A percentile compares a stretch with the other conserved stretches of the same genome.
These are phyloP conservation scores for Morelia viridis DNA, from an alignment of 2,797 vertebrate species.

Conservation along the genomic window DNA sequence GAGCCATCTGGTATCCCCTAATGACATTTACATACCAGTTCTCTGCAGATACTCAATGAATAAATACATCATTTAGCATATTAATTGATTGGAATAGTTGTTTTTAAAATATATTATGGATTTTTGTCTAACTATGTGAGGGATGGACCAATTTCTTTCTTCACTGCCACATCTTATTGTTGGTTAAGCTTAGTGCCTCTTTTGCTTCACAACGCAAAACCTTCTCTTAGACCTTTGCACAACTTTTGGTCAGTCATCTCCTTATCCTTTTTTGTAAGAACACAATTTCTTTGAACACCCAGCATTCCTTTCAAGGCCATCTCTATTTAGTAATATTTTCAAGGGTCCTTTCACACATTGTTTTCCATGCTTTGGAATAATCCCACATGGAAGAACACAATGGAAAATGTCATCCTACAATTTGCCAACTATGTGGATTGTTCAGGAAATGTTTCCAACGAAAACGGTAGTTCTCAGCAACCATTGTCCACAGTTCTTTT, in stretches of 20 bases:
- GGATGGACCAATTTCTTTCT: background rate
- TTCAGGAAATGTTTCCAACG: background rate
- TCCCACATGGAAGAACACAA: background rate
- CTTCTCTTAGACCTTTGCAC: accelerated
- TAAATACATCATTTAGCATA: slow-evolving; percentile 6
- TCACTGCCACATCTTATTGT: slow-evolving; percentile 26
- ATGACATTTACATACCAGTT: slow-evolving; percentile 24
- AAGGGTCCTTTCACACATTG: background rate
- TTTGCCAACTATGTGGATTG: background rate
- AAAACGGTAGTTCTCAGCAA: background rate
- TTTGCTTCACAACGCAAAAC: background rate
- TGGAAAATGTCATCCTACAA: background rate
- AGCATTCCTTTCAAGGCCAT: background rate
- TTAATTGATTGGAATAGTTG: background rate
- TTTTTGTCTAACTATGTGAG: background rate
- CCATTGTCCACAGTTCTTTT: background rate
- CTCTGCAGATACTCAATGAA: slow-evolving; percentile 23
- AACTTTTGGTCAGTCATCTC: background rate
- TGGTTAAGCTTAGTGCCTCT: slow-evolving; percentile 41
- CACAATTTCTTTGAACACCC: background rate
- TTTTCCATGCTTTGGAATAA: background rate
- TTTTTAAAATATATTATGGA: background rate
- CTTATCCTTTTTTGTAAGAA: background rate
- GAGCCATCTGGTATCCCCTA: background rate
- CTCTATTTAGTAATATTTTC: slow-evolving; percentile 18